Conservation (phyloP, 2,113 vertebrate species). For the Osmerus mordax region DNA sequence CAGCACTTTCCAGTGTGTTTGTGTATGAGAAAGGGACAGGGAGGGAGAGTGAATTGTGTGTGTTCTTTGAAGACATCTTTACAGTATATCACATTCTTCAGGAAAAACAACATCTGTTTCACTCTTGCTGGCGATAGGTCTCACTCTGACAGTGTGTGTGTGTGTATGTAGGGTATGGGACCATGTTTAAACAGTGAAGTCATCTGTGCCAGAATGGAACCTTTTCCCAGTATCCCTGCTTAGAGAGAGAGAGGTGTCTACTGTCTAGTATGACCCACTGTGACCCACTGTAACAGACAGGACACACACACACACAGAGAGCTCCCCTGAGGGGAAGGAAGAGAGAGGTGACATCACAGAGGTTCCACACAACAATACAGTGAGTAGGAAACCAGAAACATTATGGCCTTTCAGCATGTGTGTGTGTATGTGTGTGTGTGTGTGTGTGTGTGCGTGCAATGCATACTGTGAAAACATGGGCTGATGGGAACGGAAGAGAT, state of each 20-base stretch:
- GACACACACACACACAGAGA: background rate
- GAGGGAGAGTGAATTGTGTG: background rate
- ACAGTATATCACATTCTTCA: background rate
- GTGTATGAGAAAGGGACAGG: background rate
- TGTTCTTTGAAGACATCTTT: background rate
- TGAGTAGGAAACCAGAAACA: background rate
- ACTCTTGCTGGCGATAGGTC: background rate
- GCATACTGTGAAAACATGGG: slow-evolving; percentile 5
- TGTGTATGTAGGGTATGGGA: background rate
- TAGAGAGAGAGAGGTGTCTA: background rate
- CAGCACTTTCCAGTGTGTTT: background rate
- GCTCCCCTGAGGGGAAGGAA: slow-evolving; percentile 1
- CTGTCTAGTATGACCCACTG: too few species aligned
- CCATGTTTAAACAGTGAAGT: background rate
- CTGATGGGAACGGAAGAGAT: slow-evolving; percentile 2
- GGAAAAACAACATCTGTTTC: background rate
- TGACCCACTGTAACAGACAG: background rate
- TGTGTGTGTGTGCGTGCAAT: background rate
- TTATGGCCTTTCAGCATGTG: background rate
- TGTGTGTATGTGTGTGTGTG: slow-evolving; percentile 1
- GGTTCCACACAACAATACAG: slow-evolving; percentile 9
- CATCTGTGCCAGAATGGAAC: background rate
- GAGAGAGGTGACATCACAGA: slow-evolving; percentile 7
- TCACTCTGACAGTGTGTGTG: slow-evolving; percentile 17
- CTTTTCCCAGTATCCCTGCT: background rate